A percentile compares a stretch with the other conserved stretches of the same genome.
These are phyloP conservation scores for Tuberolachnus salignus DNA, from an alignment of 2,888 invertebrate genomes.

Conservation along the genomic window DNA sequence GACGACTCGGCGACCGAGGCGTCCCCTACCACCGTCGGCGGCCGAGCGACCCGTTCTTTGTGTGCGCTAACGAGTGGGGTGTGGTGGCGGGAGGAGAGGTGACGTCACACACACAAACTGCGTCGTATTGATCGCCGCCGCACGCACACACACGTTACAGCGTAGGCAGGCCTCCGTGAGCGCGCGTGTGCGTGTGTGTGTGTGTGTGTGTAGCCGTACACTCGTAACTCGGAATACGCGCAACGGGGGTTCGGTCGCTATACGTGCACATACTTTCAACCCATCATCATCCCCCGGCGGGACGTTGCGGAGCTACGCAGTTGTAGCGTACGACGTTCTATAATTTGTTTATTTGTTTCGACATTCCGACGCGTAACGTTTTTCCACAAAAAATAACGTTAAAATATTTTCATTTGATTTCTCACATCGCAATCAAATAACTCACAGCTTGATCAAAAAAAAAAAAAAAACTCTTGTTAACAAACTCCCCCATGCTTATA, in stretches of 20 bases:
- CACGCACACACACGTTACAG: not conserved
- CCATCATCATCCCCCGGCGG: not conserved
- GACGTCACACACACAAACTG: conserved; percentile 55
- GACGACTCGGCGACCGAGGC: conserved; percentile 20
- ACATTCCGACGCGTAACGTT: not conserved
- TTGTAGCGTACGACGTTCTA: not conserved
- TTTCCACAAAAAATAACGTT: too few species aligned
- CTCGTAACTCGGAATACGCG: too few species aligned
- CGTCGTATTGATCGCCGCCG: conserved; percentile 55
- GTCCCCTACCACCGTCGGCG: conserved; percentile 15
- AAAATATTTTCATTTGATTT: too few species aligned
- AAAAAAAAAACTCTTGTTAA: too few species aligned
- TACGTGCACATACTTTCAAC: not conserved
- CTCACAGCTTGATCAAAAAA: too few species aligned
- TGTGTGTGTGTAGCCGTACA: not conserved
- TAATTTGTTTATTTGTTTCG: not conserved
- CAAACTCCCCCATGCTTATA: too few species aligned
- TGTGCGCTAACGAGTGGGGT: too few species aligned
- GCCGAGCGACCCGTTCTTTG: not conserved
- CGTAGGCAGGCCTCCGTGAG: not conserved
- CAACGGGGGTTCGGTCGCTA: too few species aligned
- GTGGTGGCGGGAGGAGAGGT: conserved; percentile 15
- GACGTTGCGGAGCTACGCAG: not conserved
- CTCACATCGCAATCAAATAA: too few species aligned
- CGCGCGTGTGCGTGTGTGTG: not conserved